Evolutionary conservation across 2,113 vertebrate genomes (phyloP).

Genomic region (Hyperoodon ampullatus): DNA sequence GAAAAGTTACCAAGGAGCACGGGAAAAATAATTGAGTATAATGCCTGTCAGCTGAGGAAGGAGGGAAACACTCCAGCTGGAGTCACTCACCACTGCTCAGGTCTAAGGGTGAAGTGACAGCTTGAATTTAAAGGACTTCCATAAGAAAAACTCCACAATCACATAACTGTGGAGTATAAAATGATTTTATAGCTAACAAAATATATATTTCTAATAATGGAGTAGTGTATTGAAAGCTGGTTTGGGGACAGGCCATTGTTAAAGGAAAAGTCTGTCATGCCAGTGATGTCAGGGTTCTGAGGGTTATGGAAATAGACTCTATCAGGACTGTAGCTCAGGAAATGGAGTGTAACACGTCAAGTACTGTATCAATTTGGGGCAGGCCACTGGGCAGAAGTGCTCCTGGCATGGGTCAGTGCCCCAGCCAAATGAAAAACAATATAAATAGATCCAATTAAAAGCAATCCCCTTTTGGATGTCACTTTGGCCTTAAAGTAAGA

Average conservation of each 20-base stretch:
- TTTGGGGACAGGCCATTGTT: conserved; percentile 17
- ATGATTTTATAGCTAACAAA: background rate
- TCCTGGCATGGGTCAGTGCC: conserved; percentile 70
- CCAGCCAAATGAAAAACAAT: conserved; percentile 59
- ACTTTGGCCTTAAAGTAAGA: conserved; percentile 58
- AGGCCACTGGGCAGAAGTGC: conserved; percentile 64
- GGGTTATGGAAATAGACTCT: conserved; percentile 67
- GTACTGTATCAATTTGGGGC: conserved; percentile 69
- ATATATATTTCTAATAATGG: background rate
- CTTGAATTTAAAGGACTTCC: background rate
- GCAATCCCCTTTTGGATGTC: conserved; percentile 53
- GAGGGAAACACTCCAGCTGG: background rate
- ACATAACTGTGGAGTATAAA: background rate
- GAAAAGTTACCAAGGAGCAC: background rate
- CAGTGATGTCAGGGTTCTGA: background rate
- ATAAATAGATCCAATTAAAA: conserved; percentile 78
- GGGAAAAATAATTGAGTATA: background rate
- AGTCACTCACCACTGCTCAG: background rate
- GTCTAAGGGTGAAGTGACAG: background rate
- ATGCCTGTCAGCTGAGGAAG: background rate
- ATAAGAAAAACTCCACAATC: background rate
- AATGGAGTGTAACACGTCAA: conserved; percentile 77
- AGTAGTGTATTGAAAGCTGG: background rate
- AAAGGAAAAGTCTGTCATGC: background rate
- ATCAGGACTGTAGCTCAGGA: conserved; percentile 53